Evolutionary conservation across 1,140 invertebrate genomes (phyloP), one percentile per base, ranked within the genome.

Genomic region (Drosophila repleta): DNA sequence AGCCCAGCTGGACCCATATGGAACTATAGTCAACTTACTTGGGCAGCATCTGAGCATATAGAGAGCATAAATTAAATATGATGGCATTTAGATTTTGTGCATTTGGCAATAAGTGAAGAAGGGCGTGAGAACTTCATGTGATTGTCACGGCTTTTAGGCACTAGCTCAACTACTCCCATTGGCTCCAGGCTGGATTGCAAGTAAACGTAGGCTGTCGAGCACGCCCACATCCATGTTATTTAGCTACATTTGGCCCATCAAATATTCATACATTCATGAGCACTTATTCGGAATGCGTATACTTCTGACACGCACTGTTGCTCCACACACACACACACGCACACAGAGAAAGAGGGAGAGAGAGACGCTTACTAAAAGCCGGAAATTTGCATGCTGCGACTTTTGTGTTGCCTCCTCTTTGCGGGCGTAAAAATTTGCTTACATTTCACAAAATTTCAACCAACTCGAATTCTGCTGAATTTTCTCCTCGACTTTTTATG

Each of bases 221-320:
- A 46, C 55, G 81, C 64, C 21, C 76, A 60, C 77, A 62, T 85
- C 71, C 81, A 78, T 85, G 72, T 77, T 84, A 81, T 87, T 79
- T 87, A 79, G 83, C 72, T 70, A 88, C 82, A 88, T 87, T 82
- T 88, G 68, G 67, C 51, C 72, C 58, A 88, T 88, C 74, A 87
- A 87, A 88, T 88, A 88, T 87, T 87, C 83, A 87, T 76, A 82
- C 72, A 83, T 79, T 87, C 70, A 62, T 81, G 82, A 78, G 82
- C 74, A 75, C 67, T 87, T 88, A 46, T 68, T 79, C 73, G 64
- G 57, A 65, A 87, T 71, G 73, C 60, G 70, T 61, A 46, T 78
- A 71, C 69, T 80, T 74, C 48, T 29, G 62, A 3, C 48, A 48
- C 39, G 64, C 74, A 77, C 65, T 78, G 74, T 77, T 78, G 67